phyloP scores from a whole-genome alignment of 2,113 vertebrate genomes.

The Oreochromis aureus region DNA sequence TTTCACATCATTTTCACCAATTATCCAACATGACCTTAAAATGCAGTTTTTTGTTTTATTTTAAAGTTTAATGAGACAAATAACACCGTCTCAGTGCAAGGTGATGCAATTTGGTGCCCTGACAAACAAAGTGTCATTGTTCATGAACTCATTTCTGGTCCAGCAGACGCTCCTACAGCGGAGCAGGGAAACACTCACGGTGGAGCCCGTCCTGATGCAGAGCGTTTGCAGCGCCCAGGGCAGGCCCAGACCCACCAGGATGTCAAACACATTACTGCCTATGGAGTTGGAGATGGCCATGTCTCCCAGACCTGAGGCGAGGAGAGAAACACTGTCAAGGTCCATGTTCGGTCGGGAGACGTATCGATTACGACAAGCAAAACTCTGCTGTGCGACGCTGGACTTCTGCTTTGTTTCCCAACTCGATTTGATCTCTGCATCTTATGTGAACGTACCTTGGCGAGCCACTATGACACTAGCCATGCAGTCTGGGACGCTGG shows the following conservation, averaged over 20 bases:
- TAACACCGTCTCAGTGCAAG: rapidly evolving
- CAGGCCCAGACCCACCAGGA: slow-evolving; percentile 90
- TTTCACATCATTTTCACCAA: neutral
- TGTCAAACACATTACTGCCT: slow-evolving; percentile 94
- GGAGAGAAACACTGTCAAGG: slow-evolving; percentile 6
- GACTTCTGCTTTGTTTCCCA: neutral
- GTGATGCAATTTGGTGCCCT: neutral
- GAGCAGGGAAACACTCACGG: slow-evolving; percentile 69
- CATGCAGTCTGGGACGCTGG: slow-evolving; percentile 95
- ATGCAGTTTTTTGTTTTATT: rapidly evolving
- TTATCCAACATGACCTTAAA: neutral
- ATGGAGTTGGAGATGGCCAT: slow-evolving; percentile 98
- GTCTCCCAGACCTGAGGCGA: slow-evolving; percentile 84
- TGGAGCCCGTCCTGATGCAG: slow-evolving; percentile 84
- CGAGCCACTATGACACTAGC: slow-evolving; percentile 92
- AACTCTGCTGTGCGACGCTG: neutral
- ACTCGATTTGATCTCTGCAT: neutral
- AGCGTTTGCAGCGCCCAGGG: slow-evolving; percentile 90
- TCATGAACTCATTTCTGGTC: neutral
- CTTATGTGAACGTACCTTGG: slow-evolving; percentile 76
- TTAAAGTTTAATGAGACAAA: neutral
- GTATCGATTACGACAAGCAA: neutral
- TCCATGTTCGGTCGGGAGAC: neutral
- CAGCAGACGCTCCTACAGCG: neutral
- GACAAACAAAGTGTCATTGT: neutral